Evolutionary conservation across 2,888 invertebrate species (phyloP).

Genomic region (Slavum lentiscoides): DNA sequence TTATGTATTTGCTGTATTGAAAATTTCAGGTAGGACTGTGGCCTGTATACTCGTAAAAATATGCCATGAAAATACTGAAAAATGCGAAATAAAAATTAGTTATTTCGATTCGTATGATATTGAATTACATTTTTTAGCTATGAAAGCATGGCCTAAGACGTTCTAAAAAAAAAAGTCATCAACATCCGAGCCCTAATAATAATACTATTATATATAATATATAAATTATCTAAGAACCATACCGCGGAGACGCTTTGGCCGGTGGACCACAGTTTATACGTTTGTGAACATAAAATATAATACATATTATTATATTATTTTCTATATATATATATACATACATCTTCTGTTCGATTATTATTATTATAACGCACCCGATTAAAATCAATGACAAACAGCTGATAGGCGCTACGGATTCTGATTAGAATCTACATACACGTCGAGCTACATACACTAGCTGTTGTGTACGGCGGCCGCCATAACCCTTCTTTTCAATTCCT

Average conservation of each 20-base stretch:
- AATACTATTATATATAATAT: too few species aligned
- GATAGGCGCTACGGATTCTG: conserved; percentile 45
- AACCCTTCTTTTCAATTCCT: conserved; percentile 52
- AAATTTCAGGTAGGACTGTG: too few species aligned
- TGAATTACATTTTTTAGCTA: too few species aligned
- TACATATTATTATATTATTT: conserved; percentile 4
- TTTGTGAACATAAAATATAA: conserved; percentile 34
- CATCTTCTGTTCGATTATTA: conserved; percentile 23
- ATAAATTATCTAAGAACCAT: background rate
- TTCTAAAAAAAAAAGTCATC: too few species aligned
- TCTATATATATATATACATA: background rate
- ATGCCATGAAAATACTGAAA: too few species aligned
- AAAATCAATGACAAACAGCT: conserved; percentile 53
- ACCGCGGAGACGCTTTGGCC: conserved; percentile 13
- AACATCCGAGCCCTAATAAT: too few species aligned
- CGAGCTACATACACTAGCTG: conserved; percentile 3
- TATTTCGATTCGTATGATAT: too few species aligned
- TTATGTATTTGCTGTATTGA: too few species aligned
- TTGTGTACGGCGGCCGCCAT: conserved; percentile 1
- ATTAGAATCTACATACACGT: conserved; percentile 51
- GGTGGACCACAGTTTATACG: conserved; percentile 18
- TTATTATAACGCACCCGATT: conserved; percentile 44
- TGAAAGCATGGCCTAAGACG: too few species aligned
- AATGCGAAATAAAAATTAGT: too few species aligned
- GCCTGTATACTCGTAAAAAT: too few species aligned